phyloP scores from a whole-genome alignment of 2,113 vertebrate genomes.

The Toxotes chatareus region DNA sequence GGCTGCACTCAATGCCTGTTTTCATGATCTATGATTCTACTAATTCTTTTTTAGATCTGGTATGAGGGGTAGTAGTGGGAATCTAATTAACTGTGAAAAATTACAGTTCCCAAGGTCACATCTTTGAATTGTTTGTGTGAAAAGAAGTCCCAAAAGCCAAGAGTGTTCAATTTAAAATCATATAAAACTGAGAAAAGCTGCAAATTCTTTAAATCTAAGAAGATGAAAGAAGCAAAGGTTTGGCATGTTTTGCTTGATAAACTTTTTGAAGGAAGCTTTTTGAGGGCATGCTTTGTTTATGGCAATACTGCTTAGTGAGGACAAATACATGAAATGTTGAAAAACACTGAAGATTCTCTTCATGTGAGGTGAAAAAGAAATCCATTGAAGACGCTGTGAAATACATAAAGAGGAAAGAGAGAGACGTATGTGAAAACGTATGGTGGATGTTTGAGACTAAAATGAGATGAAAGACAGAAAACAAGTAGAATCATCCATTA shows the following conservation, averaged over 20 bases:
- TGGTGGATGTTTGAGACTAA: constrained; percentile 43
- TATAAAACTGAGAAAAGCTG: not conserved
- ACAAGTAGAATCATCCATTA: constrained; percentile 72
- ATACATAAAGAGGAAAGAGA: constrained; percentile 22
- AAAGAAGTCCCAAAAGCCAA: not conserved
- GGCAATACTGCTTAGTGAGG: not conserved
- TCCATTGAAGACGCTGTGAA: constrained; percentile 1
- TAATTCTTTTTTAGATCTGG: not conserved
- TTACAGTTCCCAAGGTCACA: not conserved
- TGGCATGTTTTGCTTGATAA: not conserved
- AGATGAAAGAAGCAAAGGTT: not conserved
- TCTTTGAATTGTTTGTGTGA: not conserved
- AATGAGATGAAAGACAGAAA: constrained; percentile 61
- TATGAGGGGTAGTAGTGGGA: not conserved
- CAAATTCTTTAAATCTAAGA: not conserved
- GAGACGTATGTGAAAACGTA: constrained; percentile 33
- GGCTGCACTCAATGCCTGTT: not conserved
- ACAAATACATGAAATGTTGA: not conserved
- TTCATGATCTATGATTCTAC: not conserved
- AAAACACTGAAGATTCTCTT: not conserved
- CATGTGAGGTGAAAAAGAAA: not conserved
- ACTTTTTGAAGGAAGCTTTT: not conserved
- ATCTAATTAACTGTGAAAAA: not conserved
- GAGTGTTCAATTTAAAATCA: not conserved
- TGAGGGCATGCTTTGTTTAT: not conserved